Conservation (phyloP, 2,113 vertebrate species). For the Xiphophorus hellerii region DNA sequence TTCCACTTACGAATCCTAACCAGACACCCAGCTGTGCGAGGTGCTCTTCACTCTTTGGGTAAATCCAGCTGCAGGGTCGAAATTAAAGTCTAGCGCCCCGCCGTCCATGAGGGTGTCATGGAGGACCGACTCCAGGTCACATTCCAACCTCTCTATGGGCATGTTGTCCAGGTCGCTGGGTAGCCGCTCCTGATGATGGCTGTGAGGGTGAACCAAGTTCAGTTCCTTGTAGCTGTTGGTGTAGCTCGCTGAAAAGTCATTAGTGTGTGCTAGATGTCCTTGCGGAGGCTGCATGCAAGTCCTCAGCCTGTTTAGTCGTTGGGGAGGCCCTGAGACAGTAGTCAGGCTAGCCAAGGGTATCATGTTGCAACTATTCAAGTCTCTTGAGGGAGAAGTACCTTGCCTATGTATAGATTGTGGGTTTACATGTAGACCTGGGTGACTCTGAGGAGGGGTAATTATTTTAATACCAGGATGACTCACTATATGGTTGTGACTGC, state of each 20-base stretch:
- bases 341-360: slow-evolving; percentile 82
- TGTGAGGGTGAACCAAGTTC: slow-evolving; percentile 70
- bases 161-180: slow-evolving; percentile 98
- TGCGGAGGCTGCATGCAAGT: slow-evolving; percentile 85
- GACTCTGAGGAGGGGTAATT: slow-evolving; percentile 71
- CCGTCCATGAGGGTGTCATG: slow-evolving; percentile 97
- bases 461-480: slow-evolving; percentile 84
- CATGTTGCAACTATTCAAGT: slow-evolving; percentile 86
- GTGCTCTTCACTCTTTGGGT: slow-evolving; percentile 91
- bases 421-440: slow-evolving; percentile 62
- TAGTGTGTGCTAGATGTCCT: slow-evolving; percentile 83
- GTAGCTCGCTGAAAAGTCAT: slow-evolving; percentile 72
- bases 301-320: slow-evolving; percentile 83
- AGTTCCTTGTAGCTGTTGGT: slow-evolving; percentile 85
- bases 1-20: slow-evolving; percentile 70
- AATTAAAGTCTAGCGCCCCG: slow-evolving; percentile 96
- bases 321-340: slow-evolving; percentile 80
- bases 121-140: slow-evolving; percentile 96
- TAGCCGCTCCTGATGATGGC: slow-evolving; percentile 89
- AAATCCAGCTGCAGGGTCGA: slow-evolving; percentile 91
- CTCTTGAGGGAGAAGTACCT: slow-evolving; percentile 70
- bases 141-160: slow-evolving; percentile 95
- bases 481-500: slow-evolving; percentile 64
- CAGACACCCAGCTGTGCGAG: slow-evolving; percentile 95
- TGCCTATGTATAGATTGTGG: slow-evolving; percentile 83